phyloP scores from a whole-genome alignment of 2,113 vertebrate genomes.

The Orycteropus afer region DNA sequence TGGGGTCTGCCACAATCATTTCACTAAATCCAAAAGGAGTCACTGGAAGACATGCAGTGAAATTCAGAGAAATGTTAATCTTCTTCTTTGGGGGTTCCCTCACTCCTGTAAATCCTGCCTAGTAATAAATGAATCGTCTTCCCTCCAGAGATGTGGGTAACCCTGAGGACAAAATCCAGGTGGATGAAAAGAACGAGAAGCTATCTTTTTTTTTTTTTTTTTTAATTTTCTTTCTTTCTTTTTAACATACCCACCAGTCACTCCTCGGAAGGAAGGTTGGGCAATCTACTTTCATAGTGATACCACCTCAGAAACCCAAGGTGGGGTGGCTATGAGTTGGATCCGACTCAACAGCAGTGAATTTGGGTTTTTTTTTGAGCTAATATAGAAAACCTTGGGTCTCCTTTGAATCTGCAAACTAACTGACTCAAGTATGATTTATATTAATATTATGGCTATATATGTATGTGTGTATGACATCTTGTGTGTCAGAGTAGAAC shows the following conservation, averaged over 20 bases:
- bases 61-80: background rate
- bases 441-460: background rate
- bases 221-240: background rate
- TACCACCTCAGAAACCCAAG: too few relatives aligned
- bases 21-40: background rate
- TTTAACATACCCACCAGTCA: background rate
- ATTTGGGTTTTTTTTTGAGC: too few relatives aligned
- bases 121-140: background rate
- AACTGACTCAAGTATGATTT: background rate
- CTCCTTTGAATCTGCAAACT: background rate
- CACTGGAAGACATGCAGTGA: background rate
- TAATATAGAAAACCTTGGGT: background rate
- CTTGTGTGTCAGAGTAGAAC: too few relatives aligned
- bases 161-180: background rate
- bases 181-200: too few relatives aligned
- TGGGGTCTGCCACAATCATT: background rate
- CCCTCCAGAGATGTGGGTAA: background rate
- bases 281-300: too few relatives aligned
- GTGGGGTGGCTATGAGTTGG: too few relatives aligned
- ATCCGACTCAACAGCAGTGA: too few relatives aligned
- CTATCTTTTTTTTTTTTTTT: too few relatives aligned
- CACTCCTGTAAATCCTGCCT: background rate
- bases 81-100: background rate
- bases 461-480: too few relatives aligned
- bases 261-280: too few relatives aligned